Evolutionary conservation across 2,888 invertebrate species (phyloP).

Genomic region (Plemyria rubiginata): DNA sequence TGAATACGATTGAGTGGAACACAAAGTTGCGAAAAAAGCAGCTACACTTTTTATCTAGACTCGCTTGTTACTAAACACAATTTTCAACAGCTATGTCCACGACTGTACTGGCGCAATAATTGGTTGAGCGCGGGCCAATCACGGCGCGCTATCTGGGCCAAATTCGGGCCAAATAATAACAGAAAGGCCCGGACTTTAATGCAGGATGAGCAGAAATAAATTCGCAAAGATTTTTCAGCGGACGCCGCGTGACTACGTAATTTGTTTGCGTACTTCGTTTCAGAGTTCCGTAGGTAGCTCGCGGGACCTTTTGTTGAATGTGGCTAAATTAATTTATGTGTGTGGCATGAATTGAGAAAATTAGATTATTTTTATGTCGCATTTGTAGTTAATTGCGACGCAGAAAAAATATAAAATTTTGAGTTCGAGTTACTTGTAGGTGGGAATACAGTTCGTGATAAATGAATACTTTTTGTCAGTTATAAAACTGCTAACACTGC

Average conservation of each 20-base stretch:
- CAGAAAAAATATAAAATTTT: constrained; percentile 5
- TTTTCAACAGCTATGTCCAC: background rate
- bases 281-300: constrained; percentile 43
- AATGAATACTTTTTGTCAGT: background rate
- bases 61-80: too few species aligned
- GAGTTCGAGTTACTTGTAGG: background rate
- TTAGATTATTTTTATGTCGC: constrained; percentile 39
- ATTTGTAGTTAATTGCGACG: constrained; percentile 35
- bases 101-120: constrained; percentile 8
- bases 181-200: constrained; percentile 64
- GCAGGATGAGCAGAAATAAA: constrained; percentile 68
- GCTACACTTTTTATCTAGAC: too few species aligned
- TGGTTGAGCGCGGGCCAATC: constrained; percentile 23
- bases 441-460: background rate
- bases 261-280: constrained; percentile 57
- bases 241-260: constrained; percentile 68
- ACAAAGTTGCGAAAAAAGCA: too few species aligned
- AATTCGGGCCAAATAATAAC: constrained; percentile 58
- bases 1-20: too few species aligned
- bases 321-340: constrained; percentile 40
- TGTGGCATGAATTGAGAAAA: constrained; percentile 34
- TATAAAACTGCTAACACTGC: too few species aligned
- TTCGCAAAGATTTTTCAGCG: constrained; percentile 72
- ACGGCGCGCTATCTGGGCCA: constrained; percentile 14
- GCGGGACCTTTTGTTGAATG: constrained; percentile 32